Percentiles rank a stretch among this genome's conserved stretches.
Evolutionary conservation across 2,797 vertebrate genomes (phyloP).

Genomic region (Euphonia xanthogaster): DNA sequence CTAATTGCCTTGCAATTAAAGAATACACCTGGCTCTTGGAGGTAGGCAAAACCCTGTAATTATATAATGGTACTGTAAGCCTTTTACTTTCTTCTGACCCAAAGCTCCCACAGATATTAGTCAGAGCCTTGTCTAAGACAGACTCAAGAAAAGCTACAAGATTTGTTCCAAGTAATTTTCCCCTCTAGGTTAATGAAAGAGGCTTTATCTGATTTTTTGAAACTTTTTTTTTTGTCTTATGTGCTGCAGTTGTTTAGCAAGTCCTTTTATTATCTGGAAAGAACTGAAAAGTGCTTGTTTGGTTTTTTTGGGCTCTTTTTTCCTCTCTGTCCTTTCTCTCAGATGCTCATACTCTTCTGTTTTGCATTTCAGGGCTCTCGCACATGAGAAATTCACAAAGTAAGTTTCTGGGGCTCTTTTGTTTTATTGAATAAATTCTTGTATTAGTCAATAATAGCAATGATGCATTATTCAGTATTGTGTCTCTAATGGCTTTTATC

Average conservation of each 20-base stretch:
- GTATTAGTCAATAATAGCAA: neutral
- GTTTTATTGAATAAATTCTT: neutral
- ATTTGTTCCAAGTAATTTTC: neutral
- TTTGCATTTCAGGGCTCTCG: slow-evolving; percentile 87
- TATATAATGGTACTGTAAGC: neutral
- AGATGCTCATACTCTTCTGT: neutral
- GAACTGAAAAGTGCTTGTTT: neutral
- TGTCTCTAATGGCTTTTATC: neutral
- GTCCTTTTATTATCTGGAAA: neutral
- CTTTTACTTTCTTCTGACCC: neutral
- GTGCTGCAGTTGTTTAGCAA: neutral
- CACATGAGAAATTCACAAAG: slow-evolving; percentile 99
- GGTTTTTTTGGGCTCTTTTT: neutral
- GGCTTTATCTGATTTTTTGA: neutral
- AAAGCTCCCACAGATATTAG: neutral
- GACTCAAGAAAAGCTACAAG: neutral
- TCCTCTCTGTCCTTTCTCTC: fast-evolving
- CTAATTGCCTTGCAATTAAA: slow-evolving; percentile 65
- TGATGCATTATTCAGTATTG: neutral
- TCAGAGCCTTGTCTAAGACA: neutral
- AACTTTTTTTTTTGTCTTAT: neutral
- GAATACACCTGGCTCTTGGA: slow-evolving; percentile 61
- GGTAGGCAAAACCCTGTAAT: slow-evolving; percentile 12
- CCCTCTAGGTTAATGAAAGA: neutral
- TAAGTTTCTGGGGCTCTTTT: slow-evolving; percentile 78